Evolutionary conservation across 2,888 invertebrate genomes (phyloP).

Genomic region (Marronus borbonicus): DNA sequence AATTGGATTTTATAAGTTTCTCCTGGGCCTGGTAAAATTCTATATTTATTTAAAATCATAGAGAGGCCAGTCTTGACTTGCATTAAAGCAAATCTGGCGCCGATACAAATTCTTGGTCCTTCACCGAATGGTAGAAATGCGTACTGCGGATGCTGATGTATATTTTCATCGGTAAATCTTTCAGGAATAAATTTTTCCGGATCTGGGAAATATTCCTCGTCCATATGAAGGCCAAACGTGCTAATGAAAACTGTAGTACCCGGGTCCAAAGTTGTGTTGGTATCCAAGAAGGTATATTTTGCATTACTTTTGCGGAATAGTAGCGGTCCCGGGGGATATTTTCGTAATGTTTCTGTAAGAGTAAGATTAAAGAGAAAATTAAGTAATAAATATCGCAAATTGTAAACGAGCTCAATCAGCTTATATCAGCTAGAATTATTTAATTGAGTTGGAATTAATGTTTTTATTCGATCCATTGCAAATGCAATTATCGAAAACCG

Average conservation of each 20-base stretch:
- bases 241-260: constrained; percentile 64
- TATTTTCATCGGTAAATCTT: constrained; percentile 59
- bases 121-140: constrained; percentile 58
- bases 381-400: no score
- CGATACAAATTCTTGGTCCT: constrained; percentile 61
- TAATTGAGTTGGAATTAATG: no score
- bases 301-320: constrained; percentile 56
- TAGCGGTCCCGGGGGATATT: constrained; percentile 63
- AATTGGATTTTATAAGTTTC: constrained; percentile 62
- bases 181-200: constrained; percentile 61
- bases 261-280: constrained; percentile 62
- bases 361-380: constrained; percentile 40
- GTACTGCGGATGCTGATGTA: background rate
- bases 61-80: constrained; percentile 64
- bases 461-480: no score
- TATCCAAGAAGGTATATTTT: constrained; percentile 62
- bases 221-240: constrained; percentile 58
- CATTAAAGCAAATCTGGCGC: constrained; percentile 59
- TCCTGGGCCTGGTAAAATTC: constrained; percentile 59
- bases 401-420: no score
- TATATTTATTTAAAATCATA: constrained; percentile 61
- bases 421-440: no score
- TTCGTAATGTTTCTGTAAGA: constrained; percentile 65
- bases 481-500: no score
- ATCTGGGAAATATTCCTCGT: constrained; percentile 61